phyloP scores from a whole-genome alignment of 2,113 vertebrate species.

The Cheirogaleus medius region DNA sequence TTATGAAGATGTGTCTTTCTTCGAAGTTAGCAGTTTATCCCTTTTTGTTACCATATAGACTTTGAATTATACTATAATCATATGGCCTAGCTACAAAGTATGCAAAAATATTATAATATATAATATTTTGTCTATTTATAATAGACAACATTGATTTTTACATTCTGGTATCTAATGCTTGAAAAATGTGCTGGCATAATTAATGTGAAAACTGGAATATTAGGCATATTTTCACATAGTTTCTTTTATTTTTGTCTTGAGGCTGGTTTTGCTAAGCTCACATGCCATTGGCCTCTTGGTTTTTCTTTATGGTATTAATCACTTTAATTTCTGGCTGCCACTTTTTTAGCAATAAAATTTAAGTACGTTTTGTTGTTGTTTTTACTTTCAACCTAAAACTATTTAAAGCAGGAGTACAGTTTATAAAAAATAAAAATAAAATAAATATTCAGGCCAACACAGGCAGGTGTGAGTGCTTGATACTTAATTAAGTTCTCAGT shows the following conservation, averaged over 20 bases:
- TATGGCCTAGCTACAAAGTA: not conserved
- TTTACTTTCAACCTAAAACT: constrained; percentile 49
- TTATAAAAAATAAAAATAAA: constrained; percentile 46
- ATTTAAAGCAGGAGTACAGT: constrained; percentile 28
- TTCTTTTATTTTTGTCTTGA: constrained; percentile 35
- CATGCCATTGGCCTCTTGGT: not conserved
- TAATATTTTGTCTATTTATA: not conserved
- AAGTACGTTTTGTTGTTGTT: constrained; percentile 47
- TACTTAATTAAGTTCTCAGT: constrained; percentile 39
- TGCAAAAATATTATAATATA: not conserved
- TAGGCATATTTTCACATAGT: not conserved
- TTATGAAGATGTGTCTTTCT: not conserved
- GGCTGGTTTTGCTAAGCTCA: constrained; percentile 11
- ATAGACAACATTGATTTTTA: constrained; percentile 36
- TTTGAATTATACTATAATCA: not conserved
- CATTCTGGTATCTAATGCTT: not conserved
- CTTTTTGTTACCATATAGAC: not conserved
- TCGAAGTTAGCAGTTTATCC: not conserved
- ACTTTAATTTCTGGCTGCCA: constrained; percentile 29
- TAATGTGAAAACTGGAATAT: not conserved
- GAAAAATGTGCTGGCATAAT: constrained; percentile 24
- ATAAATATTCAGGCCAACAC: constrained; percentile 8
- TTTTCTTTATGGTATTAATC: constrained; percentile 43
- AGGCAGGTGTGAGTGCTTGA: constrained; percentile 24
- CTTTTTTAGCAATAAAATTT: constrained; percentile 50